These are phyloP conservation scores for Trissoscelio sp. DNA, from an alignment of 2,888 invertebrate species.

Conservation along the genomic window DNA sequence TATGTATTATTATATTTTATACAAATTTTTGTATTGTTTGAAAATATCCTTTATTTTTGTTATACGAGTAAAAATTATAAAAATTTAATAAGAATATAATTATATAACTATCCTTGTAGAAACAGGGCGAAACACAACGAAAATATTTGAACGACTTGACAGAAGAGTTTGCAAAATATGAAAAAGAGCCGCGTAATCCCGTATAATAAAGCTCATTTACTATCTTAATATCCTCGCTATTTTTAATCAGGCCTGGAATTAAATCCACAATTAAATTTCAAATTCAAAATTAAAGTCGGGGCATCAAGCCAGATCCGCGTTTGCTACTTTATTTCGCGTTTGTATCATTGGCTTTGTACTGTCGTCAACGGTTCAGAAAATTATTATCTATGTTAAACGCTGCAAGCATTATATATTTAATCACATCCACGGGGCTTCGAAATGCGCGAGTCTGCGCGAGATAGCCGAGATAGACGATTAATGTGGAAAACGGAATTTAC, in stretches of 20 bases:
- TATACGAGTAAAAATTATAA: no score
- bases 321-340: constrained; percentile 29
- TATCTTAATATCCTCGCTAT: constrained; percentile 1
- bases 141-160: background rate
- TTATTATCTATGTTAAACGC: constrained; percentile 50
- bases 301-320: background rate
- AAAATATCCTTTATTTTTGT: no score
- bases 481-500: constrained; percentile 77
- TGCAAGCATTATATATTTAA: constrained; percentile 51
- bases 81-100: no score
- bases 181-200: constrained; percentile 4
- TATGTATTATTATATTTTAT: no score
- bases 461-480: constrained; percentile 79
- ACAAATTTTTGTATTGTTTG: no score
- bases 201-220: constrained; percentile 10
- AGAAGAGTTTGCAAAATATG: constrained; percentile 4
- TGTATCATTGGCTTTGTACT: constrained; percentile 41
- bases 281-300: constrained; percentile 13
- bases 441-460: constrained; percentile 70
- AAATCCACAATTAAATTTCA: constrained; percentile 10
- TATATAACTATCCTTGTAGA: no score
- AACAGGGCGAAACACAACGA: no score
- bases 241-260: constrained; percentile 14
- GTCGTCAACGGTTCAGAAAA: constrained; percentile 35
- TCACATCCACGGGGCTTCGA: constrained; percentile 34